phyloP scores from a whole-genome alignment of 2,888 invertebrate species.

The Volucella bombylans region DNA sequence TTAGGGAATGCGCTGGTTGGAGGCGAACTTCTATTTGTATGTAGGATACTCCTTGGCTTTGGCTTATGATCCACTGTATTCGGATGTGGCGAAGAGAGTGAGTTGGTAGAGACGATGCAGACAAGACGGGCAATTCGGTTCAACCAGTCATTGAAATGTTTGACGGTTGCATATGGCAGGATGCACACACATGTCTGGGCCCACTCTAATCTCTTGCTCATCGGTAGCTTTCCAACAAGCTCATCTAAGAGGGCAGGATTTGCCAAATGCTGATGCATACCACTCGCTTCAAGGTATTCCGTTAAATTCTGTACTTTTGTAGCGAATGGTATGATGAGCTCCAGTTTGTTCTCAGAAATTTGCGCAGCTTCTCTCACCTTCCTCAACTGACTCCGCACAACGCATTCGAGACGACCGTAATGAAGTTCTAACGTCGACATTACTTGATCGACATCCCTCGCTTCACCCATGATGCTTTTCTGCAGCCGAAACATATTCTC shows the following conservation, averaged over 20 bases:
- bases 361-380: slow-evolving; percentile 4
- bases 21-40: no score
- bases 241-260: slow-evolving; percentile 34
- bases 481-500: slow-evolving; percentile 50
- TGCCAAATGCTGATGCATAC: slow-evolving; percentile 34
- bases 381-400: no score
- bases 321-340: slow-evolving; percentile 18
- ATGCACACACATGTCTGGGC: slow-evolving; percentile 7
- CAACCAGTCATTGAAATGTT: slow-evolving; percentile 27
- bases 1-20: no score
- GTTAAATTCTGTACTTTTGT: slow-evolving; percentile 20
- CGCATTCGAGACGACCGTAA: slow-evolving; percentile 29
- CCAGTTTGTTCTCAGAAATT: slow-evolving; percentile 41
- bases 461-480: neutral
- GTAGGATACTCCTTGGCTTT: neutral
- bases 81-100: neutral
- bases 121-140: neutral
- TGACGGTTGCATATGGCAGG: slow-evolving; percentile 16
- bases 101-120: neutral
- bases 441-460: no score
- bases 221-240: slow-evolving; percentile 37
- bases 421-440: slow-evolving; percentile 13
- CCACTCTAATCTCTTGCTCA: slow-evolving; percentile 42
- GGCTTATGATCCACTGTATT: neutral
- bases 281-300: slow-evolving; percentile 5